These are phyloP conservation scores for Galemys pyrenaicus DNA, from an alignment of 2,113 vertebrate genomes.

Conservation along the genomic window DNA sequence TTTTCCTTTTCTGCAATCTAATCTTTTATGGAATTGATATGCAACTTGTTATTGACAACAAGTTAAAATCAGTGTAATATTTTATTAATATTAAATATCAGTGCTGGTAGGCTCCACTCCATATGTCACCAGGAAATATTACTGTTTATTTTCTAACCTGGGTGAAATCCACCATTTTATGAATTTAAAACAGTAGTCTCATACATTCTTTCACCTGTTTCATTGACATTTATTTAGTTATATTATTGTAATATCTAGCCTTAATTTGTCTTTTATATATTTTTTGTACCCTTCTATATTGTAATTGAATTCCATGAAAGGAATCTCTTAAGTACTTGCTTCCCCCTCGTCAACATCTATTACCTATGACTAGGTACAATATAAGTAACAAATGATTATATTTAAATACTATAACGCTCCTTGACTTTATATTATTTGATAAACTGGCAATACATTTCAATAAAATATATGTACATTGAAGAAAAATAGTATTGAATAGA, in stretches of 20 bases:
- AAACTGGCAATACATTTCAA: not conserved
- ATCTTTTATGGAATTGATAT: not conserved
- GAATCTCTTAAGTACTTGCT: not conserved
- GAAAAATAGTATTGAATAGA: not conserved
- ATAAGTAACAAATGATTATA: not conserved
- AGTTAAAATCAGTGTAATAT: not conserved
- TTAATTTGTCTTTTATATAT: not conserved
- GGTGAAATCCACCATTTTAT: not conserved
- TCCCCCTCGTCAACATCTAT: not conserved
- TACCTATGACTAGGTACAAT: not conserved
- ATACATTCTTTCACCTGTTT: not conserved
- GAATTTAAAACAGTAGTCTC: not conserved
- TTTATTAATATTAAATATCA: not conserved
- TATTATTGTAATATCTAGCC: not conserved
- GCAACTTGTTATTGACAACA: not conserved
- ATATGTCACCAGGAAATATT: not conserved
- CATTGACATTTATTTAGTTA: not conserved
- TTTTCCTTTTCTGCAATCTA: not conserved
- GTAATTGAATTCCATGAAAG: not conserved
- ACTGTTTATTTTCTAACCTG: conserved; percentile 2
- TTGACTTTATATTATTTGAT: not conserved
- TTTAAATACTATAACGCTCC: not conserved
- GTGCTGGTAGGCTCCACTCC: not conserved
- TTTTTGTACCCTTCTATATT: not conserved
- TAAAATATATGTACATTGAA: not conserved